A percentile compares a stretch with the other conserved stretches of the same genome.
Evolutionary conservation across 1,140 invertebrate genomes (phyloP).

Genomic region (Colletes gigas): DNA sequence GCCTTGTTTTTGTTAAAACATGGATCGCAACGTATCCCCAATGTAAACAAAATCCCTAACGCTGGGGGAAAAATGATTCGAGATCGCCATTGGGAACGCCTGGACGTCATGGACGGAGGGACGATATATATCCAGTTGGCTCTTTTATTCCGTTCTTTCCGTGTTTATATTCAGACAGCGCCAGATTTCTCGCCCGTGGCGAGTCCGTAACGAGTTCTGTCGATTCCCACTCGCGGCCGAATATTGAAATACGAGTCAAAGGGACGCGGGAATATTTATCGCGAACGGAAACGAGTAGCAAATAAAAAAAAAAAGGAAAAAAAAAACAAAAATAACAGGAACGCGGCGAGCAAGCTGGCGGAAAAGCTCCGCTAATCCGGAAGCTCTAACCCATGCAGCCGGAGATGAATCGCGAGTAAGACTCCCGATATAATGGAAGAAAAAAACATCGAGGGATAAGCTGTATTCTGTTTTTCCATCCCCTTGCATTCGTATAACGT

Average conservation of each 20-base stretch:
- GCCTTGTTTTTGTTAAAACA: no score
- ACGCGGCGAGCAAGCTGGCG: slow-evolving; percentile 43
- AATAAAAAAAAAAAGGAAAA: background rate
- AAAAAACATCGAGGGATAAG: slow-evolving; percentile 40
- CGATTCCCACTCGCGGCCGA: slow-evolving; percentile 41
- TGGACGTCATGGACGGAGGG: background rate
- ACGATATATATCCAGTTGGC: slow-evolving; percentile 16
- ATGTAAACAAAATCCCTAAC: no score
- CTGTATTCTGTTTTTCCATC: slow-evolving; percentile 20
- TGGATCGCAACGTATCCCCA: no score
- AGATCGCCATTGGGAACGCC: slow-evolving; percentile 27
- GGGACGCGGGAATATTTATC: slow-evolving; percentile 51
- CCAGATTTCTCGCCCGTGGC: slow-evolving; percentile 49
- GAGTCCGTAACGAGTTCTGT: slow-evolving; percentile 55
- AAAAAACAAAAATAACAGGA: background rate
- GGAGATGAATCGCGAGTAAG: slow-evolving; percentile 65
- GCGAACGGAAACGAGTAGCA: background rate
- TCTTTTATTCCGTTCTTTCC: slow-evolving; percentile 23
- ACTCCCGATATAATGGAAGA: slow-evolving; percentile 52
- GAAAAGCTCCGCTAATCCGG: slow-evolving; percentile 51
- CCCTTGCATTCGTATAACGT: background rate
- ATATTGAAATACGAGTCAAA: slow-evolving; percentile 62
- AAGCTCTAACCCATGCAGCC: slow-evolving; percentile 43
- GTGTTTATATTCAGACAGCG: slow-evolving; percentile 24
- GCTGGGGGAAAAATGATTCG: slow-evolving; percentile 23